These are phyloP conservation scores for Patella ulyssiponensis DNA, from an alignment of 2,888 invertebrate genomes.

Conservation along the genomic window DNA sequence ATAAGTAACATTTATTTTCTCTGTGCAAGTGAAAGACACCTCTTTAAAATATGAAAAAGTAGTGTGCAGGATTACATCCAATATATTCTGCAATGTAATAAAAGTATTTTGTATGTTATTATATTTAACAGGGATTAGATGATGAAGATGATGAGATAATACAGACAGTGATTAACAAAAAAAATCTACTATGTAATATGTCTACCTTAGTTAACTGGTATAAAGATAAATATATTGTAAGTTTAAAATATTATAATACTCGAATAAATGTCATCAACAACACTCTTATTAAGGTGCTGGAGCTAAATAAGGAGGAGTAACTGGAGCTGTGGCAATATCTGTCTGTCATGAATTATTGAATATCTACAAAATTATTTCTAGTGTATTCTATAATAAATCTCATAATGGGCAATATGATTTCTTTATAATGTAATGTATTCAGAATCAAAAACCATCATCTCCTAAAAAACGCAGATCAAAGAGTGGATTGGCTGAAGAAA, in stretches of 20 bases:
- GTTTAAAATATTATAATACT: slow-evolving; percentile 8
- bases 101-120: background rate
- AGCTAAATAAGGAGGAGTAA: no score
- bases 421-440: no score
- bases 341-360: background rate
- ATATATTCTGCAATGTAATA: no score
- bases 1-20: slow-evolving; percentile 10
- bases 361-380: no score
- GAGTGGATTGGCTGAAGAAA: slow-evolving; percentile 27
- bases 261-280: no score
- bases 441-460: slow-evolving; percentile 32
- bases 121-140: slow-evolving; percentile 33
- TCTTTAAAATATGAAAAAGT: slow-evolving; percentile 8
- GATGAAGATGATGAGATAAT: slow-evolving; percentile 51
- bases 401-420: no score
- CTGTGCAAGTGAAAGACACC: background rate
- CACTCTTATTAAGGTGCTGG: no score
- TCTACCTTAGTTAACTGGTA: slow-evolving; percentile 59
- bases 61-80: no score
- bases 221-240: slow-evolving; percentile 47
- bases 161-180: slow-evolving; percentile 32
- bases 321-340: background rate
- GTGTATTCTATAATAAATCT: no score
- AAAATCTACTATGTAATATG: slow-evolving; percentile 51
- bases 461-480: slow-evolving; percentile 52